phyloP scores from a whole-genome alignment of 2,888 invertebrate species.

The Caenorhabditis becei region DNA sequence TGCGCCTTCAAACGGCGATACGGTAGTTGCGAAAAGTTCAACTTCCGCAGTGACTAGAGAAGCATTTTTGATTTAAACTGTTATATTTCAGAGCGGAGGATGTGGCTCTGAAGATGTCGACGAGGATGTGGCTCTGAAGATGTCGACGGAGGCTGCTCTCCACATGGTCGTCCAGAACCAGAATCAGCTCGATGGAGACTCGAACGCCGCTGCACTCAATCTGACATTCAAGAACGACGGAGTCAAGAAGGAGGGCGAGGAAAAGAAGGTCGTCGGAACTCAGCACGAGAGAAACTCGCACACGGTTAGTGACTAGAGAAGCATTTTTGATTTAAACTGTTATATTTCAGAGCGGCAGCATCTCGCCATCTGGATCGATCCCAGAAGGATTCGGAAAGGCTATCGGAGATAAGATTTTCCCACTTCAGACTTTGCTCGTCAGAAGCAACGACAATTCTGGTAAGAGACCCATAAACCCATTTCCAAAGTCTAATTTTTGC shows the following conservation, averaged over 20 bases:
- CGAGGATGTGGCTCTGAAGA: conserved; percentile 71
- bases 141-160: conserved; percentile 73
- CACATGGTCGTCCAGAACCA: conserved; percentile 73
- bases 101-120: no score
- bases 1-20: no score
- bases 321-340: not conserved
- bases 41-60: conserved; percentile 13
- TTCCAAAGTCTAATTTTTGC: no score
- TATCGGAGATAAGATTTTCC: conserved; percentile 64
- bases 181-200: conserved; percentile 47
- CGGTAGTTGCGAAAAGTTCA: no score
- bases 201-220: conserved; percentile 50
- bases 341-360: conserved; percentile 76
- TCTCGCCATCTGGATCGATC: conserved; percentile 75
- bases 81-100: conserved; percentile 76
- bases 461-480: no score
- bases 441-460: conserved; percentile 63
- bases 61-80: not conserved
- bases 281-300: conserved; percentile 75
- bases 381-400: conserved; percentile 74
- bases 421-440: conserved; percentile 73
- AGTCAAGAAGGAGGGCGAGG: conserved; percentile 55
- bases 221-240: conserved; percentile 61
- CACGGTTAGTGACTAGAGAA: conserved; percentile 67
- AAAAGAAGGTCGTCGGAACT: conserved; percentile 59